phyloP scores from a whole-genome alignment of 2,888 invertebrate genomes.

The Drosophila borborema region DNA sequence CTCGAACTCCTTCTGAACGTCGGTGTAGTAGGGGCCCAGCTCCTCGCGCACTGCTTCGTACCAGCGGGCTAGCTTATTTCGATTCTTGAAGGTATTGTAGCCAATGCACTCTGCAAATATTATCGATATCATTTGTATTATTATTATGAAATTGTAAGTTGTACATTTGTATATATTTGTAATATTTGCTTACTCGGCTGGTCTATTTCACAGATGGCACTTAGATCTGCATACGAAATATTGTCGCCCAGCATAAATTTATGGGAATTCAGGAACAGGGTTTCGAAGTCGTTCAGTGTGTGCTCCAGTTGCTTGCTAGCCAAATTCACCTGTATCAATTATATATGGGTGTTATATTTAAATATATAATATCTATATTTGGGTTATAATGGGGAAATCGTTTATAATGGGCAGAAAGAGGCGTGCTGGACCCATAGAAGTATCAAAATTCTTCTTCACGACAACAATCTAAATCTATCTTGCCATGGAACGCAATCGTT shows the following conservation, averaged over 20 bases:
- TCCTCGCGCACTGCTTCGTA: slow-evolving; percentile 87
- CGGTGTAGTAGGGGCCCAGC: slow-evolving; percentile 88
- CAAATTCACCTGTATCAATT: slow-evolving; percentile 65
- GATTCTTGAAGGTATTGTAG: slow-evolving; percentile 87
- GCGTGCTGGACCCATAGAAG: background rate
- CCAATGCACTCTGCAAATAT: slow-evolving; percentile 87
- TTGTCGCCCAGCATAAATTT: slow-evolving; percentile 87
- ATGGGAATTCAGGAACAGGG: slow-evolving; percentile 85
- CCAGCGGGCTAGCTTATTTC: slow-evolving; percentile 88
- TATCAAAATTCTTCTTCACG: background rate
- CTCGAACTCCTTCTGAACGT: slow-evolving; percentile 85
- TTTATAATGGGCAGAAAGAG: background rate
- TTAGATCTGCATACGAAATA: slow-evolving; percentile 90
- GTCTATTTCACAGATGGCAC: slow-evolving; percentile 91
- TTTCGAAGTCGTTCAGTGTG: slow-evolving; percentile 87
- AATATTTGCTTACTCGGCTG: slow-evolving; percentile 88
- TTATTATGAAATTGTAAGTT: background rate
- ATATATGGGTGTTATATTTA: background rate
- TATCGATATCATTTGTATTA: background rate
- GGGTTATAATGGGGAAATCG: too few relatives aligned
- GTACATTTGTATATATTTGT: too few relatives aligned
- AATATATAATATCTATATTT: too few relatives aligned
- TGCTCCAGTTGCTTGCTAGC: slow-evolving; percentile 86
- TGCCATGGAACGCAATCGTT: background rate
- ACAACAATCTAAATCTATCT: background rate